Conservation (phyloP, 1,140 invertebrate genomes). For the Drosophila santomea region DNA sequence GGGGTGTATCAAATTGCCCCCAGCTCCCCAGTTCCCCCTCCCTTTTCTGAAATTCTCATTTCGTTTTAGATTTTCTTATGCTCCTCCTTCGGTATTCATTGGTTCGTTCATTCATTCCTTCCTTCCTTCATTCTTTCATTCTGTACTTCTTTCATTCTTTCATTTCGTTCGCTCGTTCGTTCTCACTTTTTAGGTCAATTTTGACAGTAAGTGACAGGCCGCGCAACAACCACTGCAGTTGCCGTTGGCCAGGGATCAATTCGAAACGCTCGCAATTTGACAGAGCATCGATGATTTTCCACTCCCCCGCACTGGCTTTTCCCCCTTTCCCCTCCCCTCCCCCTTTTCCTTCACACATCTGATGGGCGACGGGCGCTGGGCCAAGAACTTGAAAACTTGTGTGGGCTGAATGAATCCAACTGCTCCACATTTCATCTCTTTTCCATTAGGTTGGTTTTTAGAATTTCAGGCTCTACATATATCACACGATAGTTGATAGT, state of each 20-base stretch:
- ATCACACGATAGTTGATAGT: too few species aligned
- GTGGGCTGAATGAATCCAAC: slow-evolving; percentile 24
- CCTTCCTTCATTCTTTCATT: slow-evolving; percentile 17
- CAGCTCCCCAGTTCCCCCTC: not conserved
- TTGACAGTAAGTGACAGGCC: slow-evolving; percentile 75
- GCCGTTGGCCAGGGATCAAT: slow-evolving; percentile 58
- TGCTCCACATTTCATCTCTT: slow-evolving; percentile 30
- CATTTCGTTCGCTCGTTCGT: slow-evolving; percentile 19
- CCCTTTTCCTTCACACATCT: not conserved
- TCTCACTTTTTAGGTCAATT: slow-evolving; percentile 71
- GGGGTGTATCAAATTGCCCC: slow-evolving; percentile 62
- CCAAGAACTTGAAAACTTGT: slow-evolving; percentile 74
- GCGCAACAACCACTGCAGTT: slow-evolving; percentile 27
- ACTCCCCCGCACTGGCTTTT: slow-evolving; percentile 22
- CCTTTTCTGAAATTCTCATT: slow-evolving; percentile 36
- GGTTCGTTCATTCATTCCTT: slow-evolving; percentile 9
- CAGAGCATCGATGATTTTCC: slow-evolving; percentile 41
- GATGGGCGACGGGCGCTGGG: slow-evolving; percentile 69
- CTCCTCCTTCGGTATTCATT: slow-evolving; percentile 36
- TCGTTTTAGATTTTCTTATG: slow-evolving; percentile 52
- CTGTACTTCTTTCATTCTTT: slow-evolving; percentile 22
- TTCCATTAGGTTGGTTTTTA: too few species aligned
- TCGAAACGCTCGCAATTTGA: slow-evolving; percentile 19
- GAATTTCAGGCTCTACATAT: too few species aligned
- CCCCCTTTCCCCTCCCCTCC: not conserved